These are phyloP conservation scores for Meliscaeva auricollis DNA, from an alignment of 2,888 invertebrate species.

Conservation along the genomic window DNA sequence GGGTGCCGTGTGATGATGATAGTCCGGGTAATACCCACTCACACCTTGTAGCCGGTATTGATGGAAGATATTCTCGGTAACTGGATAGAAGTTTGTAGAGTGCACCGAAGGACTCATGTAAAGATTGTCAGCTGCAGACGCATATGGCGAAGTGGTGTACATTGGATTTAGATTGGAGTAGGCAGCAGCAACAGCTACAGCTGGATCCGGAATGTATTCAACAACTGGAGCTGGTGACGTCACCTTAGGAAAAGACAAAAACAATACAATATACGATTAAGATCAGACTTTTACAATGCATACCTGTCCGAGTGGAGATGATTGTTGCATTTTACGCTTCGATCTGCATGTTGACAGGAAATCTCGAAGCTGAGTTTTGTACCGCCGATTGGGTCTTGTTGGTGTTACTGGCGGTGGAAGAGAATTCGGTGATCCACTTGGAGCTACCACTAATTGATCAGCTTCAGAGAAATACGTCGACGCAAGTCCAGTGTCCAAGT, in stretches of 20 bases:
- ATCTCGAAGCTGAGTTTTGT: constrained; percentile 96
- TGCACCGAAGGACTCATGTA: constrained; percentile 85
- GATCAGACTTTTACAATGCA: background rate
- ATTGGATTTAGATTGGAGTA: constrained; percentile 92
- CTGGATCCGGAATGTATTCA: constrained; percentile 85
- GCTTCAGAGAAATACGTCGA: constrained; percentile 95
- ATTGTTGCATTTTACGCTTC: constrained; percentile 88
- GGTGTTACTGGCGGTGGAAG: constrained; percentile 88
- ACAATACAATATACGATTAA: background rate
- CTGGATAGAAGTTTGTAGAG: constrained; percentile 90
- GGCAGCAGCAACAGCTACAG: constrained; percentile 89
- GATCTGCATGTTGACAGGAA: constrained; percentile 96
- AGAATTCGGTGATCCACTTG: constrained; percentile 85
- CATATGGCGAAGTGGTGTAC: constrained; percentile 90
- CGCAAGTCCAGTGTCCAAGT: constrained; percentile 96
- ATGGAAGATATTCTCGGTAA: constrained; percentile 94
- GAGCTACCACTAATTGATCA: constrained; percentile 89
- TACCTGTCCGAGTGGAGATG: constrained; percentile 83
- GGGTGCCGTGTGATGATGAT: constrained; percentile 87
- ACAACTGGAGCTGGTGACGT: constrained; percentile 83
- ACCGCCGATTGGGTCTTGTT: constrained; percentile 93
- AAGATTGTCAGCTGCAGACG: constrained; percentile 86
- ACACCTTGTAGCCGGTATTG: constrained; percentile 94
- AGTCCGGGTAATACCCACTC: constrained; percentile 89
- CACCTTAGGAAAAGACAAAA: constrained; percentile 75